These are phyloP conservation scores for Darevskia nairensis DNA, from an alignment of 2,797 vertebrate species.

Conservation along the genomic window DNA sequence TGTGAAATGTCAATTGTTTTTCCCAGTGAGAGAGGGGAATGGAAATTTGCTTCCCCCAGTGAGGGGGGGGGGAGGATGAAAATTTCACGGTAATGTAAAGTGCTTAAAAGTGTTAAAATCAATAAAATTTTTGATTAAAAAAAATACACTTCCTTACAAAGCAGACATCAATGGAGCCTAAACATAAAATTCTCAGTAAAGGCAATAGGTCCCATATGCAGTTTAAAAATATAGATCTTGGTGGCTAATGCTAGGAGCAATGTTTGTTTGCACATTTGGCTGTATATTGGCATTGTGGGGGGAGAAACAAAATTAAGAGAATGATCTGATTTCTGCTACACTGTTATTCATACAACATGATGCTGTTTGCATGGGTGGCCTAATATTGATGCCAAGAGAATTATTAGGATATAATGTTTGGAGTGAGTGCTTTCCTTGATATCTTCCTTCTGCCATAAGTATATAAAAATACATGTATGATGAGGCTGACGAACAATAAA, in stretches of 20 bases:
- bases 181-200: background rate
- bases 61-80: no score
- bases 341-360: constrained; percentile 7
- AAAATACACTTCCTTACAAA: background rate
- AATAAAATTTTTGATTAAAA: no score
- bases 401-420: constrained; percentile 10
- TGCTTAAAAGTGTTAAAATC: no score
- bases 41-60: no score
- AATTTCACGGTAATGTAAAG: no score
- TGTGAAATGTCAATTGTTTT: no score
- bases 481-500: background rate
- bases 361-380: background rate
- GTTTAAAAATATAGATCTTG: background rate
- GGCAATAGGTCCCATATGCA: background rate
- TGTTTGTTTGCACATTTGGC: background rate
- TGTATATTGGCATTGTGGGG: background rate
- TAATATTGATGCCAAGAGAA: constrained; percentile 10
- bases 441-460: background rate
- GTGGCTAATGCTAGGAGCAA: background rate
- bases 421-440: background rate
- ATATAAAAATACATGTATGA: background rate
- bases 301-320: background rate
- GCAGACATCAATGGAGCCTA: background rate
- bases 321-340: constrained; percentile 7
- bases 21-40: no score